Evolutionary conservation across 2,113 vertebrate species (phyloP).

Genomic region (Nyctereutes procyonoides): DNA sequence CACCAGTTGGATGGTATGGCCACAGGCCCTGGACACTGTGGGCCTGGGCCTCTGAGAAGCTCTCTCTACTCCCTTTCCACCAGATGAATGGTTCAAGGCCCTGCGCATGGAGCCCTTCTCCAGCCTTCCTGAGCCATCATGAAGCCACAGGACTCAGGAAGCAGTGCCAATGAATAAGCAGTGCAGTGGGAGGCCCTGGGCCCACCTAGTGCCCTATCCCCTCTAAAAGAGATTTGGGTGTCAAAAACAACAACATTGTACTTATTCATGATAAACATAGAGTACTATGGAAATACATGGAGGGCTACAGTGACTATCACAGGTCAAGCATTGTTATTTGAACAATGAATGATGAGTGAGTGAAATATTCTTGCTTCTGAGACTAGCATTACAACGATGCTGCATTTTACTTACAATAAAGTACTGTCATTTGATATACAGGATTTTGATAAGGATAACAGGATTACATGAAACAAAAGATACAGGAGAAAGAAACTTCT

Average conservation of each 20-base stretch:
- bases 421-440: background rate
- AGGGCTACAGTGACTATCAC: background rate
- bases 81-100: slow-evolving; percentile 92
- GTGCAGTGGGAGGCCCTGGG: slow-evolving; percentile 90
- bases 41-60: slow-evolving; percentile 90
- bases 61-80: background rate
- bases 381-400: background rate
- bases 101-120: slow-evolving; percentile 93
- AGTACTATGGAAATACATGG: background rate
- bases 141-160: slow-evolving; percentile 95
- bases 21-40: slow-evolving; percentile 93
- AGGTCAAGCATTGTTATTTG: background rate
- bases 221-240: slow-evolving; percentile 72
- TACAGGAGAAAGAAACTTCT: background rate
- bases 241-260: background rate
- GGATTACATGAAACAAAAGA: background rate
- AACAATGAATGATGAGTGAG: background rate
- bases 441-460: background rate
- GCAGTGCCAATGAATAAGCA: slow-evolving; percentile 92
- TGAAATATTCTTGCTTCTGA: background rate
- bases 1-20: slow-evolving; percentile 93
- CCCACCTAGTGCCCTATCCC: background rate
- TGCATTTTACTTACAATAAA: background rate
- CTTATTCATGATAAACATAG: background rate
- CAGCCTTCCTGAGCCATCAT: slow-evolving; percentile 94